Conservation (phyloP, 2,797 vertebrate species). For the Selene dorsalis region DNA sequence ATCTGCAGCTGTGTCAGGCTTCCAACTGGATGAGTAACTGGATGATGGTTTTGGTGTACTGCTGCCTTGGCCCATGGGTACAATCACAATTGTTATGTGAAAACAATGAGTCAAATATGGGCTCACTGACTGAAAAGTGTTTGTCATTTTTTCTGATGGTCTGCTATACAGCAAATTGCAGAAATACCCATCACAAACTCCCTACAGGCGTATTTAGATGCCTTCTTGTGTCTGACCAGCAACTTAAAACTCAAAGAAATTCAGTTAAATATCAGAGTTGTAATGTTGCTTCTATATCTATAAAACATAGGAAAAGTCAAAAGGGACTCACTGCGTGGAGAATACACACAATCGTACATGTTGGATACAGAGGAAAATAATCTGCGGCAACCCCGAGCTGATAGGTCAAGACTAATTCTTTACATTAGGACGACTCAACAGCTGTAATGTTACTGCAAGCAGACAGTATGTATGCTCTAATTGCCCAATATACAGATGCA, state of each 20-base stretch:
- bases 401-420: slow-evolving; percentile 13
- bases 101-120: not conserved
- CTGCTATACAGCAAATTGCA: not conserved
- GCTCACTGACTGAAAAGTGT: not conserved
- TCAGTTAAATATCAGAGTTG: no score
- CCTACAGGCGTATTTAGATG: not conserved
- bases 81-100: not conserved
- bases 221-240: not conserved
- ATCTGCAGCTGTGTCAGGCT: slow-evolving; percentile 44
- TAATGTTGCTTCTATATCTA: not conserved
- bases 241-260: not conserved
- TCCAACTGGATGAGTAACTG: slow-evolving; percentile 14
- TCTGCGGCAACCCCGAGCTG: not conserved
- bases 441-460: slow-evolving; percentile 1
- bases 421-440: not conserved
- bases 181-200: not conserved
- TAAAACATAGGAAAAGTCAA: slow-evolving; percentile 9
- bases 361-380: not conserved
- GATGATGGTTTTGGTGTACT: slow-evolving; percentile 6
- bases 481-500: slow-evolving; percentile 23
- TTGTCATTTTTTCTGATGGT: no score
- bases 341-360: slow-evolving; percentile 12
- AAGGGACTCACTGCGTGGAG: not conserved
- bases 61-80: not conserved
- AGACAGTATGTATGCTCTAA: slow-evolving; percentile 22